Evolutionary conservation across 2,797 vertebrate species (phyloP).

Genomic region (Arremon aurantiirostris): DNA sequence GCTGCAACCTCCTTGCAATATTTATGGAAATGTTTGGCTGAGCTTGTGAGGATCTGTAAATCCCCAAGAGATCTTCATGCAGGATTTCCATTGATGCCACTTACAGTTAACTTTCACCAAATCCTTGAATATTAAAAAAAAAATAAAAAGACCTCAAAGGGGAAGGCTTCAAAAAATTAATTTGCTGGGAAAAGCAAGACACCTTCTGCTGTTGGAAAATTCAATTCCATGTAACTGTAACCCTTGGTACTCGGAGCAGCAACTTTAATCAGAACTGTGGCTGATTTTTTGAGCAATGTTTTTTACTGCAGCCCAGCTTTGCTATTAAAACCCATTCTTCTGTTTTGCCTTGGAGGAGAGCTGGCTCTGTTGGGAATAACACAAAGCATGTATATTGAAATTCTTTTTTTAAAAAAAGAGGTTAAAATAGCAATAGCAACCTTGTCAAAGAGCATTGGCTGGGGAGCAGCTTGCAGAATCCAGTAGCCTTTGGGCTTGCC

Average conservation of each 20-base stretch:
- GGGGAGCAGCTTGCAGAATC: background rate
- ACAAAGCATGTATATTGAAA: background rate
- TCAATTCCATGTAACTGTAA: background rate
- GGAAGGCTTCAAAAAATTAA: background rate
- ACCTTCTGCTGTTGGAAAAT: background rate
- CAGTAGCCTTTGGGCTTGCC: background rate
- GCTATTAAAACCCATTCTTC: constrained; percentile 15
- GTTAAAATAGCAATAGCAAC: constrained; percentile 23
- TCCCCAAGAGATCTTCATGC: background rate
- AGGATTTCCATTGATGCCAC: background rate
- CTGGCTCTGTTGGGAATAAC: constrained; percentile 5
- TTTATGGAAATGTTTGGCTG: constrained; percentile 17
- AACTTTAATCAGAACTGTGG: constrained; percentile 21
- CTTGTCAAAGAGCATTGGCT: background rate
- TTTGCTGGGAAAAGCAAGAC: constrained; percentile 2
- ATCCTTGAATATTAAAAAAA: background rate
- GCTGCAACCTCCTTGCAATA: background rate
- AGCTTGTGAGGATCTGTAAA: background rate
- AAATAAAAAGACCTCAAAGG: background rate
- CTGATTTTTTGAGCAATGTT: background rate
- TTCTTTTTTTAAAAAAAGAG: background rate
- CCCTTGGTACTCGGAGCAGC: background rate
- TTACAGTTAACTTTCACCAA: background rate
- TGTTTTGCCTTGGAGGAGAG: background rate
- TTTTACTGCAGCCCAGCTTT: background rate